phyloP scores from a whole-genome alignment of 64 coral and sea anemone species.

The Dendronephthya gigantea region DNA sequence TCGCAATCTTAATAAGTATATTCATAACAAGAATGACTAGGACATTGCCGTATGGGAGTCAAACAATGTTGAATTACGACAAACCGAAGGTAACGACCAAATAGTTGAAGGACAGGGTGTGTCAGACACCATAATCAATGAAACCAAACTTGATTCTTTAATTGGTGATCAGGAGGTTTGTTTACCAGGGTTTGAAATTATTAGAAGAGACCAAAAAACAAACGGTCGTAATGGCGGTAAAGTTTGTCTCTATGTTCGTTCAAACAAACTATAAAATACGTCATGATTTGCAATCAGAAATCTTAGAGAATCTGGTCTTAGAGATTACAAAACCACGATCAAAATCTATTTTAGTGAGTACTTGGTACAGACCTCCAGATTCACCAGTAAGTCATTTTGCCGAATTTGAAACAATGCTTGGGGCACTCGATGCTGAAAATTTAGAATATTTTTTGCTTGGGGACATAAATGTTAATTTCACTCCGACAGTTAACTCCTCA shows the following conservation, averaged over 20 bases:
- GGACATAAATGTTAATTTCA: background rate
- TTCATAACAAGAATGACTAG: background rate
- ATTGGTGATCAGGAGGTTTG: constrained; percentile 39
- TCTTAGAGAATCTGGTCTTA: constrained; percentile 53
- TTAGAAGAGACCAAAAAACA: constrained; percentile 46
- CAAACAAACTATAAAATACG: constrained; percentile 42
- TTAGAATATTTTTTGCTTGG: background rate
- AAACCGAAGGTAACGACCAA: background rate
- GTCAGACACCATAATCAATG: constrained; percentile 44
- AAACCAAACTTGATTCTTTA: constrained; percentile 52
- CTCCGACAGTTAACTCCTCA: background rate
- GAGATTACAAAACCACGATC: constrained; percentile 58
- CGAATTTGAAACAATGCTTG: background rate
- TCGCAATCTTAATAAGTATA: background rate
- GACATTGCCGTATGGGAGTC: background rate
- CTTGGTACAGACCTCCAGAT: background rate
- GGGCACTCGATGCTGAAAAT: background rate
- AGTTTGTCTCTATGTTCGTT: constrained; percentile 50
- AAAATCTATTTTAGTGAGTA: constrained; percentile 30
- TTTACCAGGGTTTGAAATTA: constrained; percentile 45
- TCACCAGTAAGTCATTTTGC: background rate
- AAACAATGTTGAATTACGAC: background rate
- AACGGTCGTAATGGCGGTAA: constrained; percentile 35
- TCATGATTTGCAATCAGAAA: constrained; percentile 33
- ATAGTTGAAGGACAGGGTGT: background rate